phyloP scores from a whole-genome alignment of 2,888 invertebrate species.

The Harpagoxenus sublaevis region DNA sequence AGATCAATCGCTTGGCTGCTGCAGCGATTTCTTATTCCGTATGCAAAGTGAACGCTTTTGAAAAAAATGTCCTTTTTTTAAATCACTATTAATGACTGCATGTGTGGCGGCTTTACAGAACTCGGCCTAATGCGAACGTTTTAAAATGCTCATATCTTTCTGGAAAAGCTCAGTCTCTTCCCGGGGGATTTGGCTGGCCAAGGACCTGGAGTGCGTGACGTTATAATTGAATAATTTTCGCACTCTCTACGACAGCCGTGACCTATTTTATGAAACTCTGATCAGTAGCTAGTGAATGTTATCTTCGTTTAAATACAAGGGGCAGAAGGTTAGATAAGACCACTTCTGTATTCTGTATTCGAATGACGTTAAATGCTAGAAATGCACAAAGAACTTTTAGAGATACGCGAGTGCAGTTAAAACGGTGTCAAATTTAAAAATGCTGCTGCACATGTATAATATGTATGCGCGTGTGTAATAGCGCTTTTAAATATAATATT shows the following conservation, averaged over 20 bases:
- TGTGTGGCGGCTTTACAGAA: neutral
- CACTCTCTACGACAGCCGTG: conserved; percentile 67
- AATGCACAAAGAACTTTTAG: conserved; percentile 24
- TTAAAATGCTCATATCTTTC: neutral
- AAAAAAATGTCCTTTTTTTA: conserved; percentile 24
- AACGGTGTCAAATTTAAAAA: neutral
- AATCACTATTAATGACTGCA: neutral
- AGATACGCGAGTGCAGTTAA: conserved; percentile 8
- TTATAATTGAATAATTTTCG: conserved; percentile 45
- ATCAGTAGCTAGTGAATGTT: conserved; percentile 71
- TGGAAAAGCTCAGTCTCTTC: neutral
- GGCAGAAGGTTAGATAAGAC: conserved; percentile 78
- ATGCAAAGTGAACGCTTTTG: neutral
- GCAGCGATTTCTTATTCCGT: neutral
- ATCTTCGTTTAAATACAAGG: conserved; percentile 76
- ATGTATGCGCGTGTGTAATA: neutral
- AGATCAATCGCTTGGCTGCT: conserved; percentile 14
- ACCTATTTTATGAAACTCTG: conserved; percentile 78
- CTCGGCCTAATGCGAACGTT: neutral
- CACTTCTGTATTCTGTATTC: conserved; percentile 66
- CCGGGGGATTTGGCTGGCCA: neutral
- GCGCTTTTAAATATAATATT: neutral
- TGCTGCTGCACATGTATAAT: neutral
- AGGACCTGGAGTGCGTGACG: neutral
- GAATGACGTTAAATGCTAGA: conserved; percentile 50